These are phyloP conservation scores for Microcebus murinus DNA, from an alignment of 2,113 vertebrate genomes.

Conservation along the genomic window DNA sequence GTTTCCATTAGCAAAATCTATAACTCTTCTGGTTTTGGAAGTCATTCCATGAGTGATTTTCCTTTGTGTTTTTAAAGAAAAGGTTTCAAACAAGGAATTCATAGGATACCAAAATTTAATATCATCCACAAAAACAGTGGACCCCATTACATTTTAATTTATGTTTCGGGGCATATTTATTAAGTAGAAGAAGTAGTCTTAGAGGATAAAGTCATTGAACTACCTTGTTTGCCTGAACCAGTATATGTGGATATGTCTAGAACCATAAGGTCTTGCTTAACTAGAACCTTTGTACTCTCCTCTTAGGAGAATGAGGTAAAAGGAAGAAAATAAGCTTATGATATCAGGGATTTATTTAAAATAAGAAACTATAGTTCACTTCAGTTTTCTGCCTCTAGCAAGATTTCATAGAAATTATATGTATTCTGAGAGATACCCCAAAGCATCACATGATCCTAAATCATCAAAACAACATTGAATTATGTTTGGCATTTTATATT, in stretches of 20 bases:
- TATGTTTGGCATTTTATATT: slow-evolving; percentile 39
- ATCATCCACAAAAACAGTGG: neutral
- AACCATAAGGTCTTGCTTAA: neutral
- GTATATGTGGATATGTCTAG: neutral
- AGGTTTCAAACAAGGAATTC: slow-evolving; percentile 22
- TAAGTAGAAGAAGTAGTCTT: neutral
- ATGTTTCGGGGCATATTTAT: neutral
- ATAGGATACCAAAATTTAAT: neutral
- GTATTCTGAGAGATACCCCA: neutral
- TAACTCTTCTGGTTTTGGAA: slow-evolving; percentile 25
- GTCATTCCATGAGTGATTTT: slow-evolving; percentile 30
- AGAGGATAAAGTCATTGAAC: neutral
- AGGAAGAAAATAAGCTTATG: neutral
- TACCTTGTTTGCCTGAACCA: neutral
- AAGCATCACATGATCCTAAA: neutral
- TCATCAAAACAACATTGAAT: slow-evolving; percentile 10
- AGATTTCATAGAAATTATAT: slow-evolving; percentile 9
- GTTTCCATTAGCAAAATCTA: slow-evolving; percentile 48
- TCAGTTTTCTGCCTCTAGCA: neutral
- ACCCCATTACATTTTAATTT: neutral
- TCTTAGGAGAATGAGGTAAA: slow-evolving; percentile 24
- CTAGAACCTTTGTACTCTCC: neutral
- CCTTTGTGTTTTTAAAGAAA: slow-evolving; percentile 55
- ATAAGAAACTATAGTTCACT: neutral
- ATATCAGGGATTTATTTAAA: slow-evolving; percentile 40